These are phyloP conservation scores for Agrilus cyanescens DNA, from an alignment of 2,888 invertebrate genomes.

Conservation along the genomic window DNA sequence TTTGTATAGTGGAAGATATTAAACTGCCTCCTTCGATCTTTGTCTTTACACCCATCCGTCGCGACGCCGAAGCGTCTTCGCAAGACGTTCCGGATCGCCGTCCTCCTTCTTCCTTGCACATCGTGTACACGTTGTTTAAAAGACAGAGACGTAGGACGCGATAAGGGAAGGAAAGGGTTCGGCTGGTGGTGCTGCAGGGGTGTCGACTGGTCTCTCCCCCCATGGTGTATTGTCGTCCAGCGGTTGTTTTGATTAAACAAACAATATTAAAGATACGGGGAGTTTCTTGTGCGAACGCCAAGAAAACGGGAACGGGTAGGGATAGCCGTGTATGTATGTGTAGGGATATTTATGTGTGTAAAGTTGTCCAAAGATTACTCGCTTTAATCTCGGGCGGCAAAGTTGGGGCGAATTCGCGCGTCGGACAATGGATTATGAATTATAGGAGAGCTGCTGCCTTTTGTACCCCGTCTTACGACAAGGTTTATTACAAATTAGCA, in stretches of 20 bases:
- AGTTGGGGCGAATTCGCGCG: conserved; percentile 31
- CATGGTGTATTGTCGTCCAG: conserved; percentile 4
- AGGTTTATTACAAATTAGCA: conserved; percentile 10
- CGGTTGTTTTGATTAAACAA: conserved; percentile 26
- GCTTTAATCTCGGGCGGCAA: conserved; percentile 33
- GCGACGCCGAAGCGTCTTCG: too few species aligned
- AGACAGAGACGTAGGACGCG: too few species aligned
- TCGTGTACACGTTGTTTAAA: too few species aligned
- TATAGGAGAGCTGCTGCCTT: conserved; percentile 23
- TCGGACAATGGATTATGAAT: conserved; percentile 31
- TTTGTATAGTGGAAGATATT: too few species aligned
- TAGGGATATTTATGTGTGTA: conserved; percentile 34
- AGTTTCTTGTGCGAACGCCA: conserved; percentile 24
- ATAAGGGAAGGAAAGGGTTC: too few species aligned
- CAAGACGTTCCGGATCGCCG: too few species aligned
- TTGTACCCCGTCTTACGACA: conserved; percentile 9
- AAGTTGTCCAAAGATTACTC: conserved; percentile 34
- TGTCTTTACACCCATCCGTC: too few species aligned
- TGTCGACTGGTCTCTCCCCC: too few species aligned
- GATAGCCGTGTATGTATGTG: conserved; percentile 18
- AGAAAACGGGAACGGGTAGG: conserved; percentile 6
- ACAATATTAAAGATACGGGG: conserved; percentile 32
- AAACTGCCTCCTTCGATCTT: too few species aligned
- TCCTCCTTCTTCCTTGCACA: too few species aligned
- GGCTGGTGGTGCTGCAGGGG: too few species aligned